These are phyloP conservation scores for Scomber colias DNA, from an alignment of 2,113 vertebrate genomes.

Conservation along the genomic window DNA sequence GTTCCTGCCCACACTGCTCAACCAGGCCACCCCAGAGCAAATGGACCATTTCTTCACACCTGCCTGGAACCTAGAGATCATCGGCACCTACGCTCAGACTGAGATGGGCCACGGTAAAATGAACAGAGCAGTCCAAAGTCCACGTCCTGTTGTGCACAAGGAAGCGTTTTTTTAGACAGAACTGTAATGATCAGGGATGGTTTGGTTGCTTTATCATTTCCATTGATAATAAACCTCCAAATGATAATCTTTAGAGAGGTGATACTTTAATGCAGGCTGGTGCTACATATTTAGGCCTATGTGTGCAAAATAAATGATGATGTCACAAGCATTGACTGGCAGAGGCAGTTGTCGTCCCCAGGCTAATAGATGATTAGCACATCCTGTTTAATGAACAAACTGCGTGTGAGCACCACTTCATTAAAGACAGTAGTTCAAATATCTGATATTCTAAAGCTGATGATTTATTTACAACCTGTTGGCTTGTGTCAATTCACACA, in stretches of 20 bases:
- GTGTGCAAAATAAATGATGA: too few species aligned
- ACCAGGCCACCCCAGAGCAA: slow-evolving; percentile 96
- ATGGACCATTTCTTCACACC: slow-evolving; percentile 98
- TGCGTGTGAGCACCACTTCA: too few species aligned
- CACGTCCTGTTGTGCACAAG: background rate
- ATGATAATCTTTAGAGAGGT: background rate
- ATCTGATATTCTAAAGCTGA: too few species aligned
- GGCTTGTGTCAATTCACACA: too few species aligned
- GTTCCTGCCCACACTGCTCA: slow-evolving; percentile 98
- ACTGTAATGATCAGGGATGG: background rate
- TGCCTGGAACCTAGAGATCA: slow-evolving; percentile 98
- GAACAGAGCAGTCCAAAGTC: slow-evolving; percentile 10
- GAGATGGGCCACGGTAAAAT: slow-evolving; percentile 99
- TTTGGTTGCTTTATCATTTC: background rate
- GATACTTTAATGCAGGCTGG: background rate
- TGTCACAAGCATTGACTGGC: too few species aligned
- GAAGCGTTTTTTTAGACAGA: background rate
- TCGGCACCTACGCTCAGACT: slow-evolving; percentile 99
- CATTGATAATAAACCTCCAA: background rate
- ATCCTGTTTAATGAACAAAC: too few species aligned
- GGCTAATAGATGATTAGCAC: too few species aligned
- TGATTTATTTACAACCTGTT: too few species aligned
- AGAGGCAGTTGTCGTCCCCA: too few species aligned
- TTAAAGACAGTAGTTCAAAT: too few species aligned
- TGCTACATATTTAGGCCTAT: background rate